Percentiles rank a stretch among this genome's conserved stretches.
Conservation (phyloP, 53 echinoderm and acorn worm species). For the Mesocentrotus franciscanus region DNA sequence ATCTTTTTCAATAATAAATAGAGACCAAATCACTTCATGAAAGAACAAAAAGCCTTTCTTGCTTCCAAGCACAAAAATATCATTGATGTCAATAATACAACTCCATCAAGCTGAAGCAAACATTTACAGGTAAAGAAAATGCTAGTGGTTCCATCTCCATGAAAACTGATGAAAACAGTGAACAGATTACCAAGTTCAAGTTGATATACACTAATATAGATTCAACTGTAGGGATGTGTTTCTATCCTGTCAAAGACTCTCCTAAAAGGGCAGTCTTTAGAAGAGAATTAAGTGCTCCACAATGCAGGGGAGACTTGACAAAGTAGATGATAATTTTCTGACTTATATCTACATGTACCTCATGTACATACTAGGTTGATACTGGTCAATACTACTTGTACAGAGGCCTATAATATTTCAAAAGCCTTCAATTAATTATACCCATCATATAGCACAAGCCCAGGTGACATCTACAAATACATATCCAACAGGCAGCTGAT, state of each 20-base stretch:
- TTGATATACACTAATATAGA: neutral
- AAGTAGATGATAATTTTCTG: neutral
- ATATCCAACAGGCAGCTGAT: slow-evolving; percentile 41
- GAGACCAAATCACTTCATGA: neutral
- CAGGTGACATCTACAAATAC: slow-evolving; percentile 33
- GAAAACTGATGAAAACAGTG: neutral
- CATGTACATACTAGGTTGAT: neutral
- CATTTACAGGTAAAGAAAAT: neutral
- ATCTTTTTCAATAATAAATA: too few species aligned
- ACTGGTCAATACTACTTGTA: neutral
- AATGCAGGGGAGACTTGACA: neutral
- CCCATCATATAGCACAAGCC: neutral
- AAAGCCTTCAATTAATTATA: neutral
- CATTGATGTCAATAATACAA: neutral
- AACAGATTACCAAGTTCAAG: neutral
- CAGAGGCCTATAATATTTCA: neutral
- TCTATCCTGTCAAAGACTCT: neutral
- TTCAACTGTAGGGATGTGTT: too few species aligned
- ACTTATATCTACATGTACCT: too few species aligned
- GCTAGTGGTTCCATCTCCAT: neutral
- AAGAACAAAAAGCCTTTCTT: neutral
- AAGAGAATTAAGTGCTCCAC: neutral
- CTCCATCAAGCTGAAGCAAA: neutral
- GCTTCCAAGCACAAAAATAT: neutral
- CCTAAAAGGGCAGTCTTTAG: neutral